Percentiles rank a stretch among this genome's conserved stretches.
Evolutionary conservation across 1,140 invertebrate species (phyloP).

Genomic region (Ctenoplectra terminalis): DNA sequence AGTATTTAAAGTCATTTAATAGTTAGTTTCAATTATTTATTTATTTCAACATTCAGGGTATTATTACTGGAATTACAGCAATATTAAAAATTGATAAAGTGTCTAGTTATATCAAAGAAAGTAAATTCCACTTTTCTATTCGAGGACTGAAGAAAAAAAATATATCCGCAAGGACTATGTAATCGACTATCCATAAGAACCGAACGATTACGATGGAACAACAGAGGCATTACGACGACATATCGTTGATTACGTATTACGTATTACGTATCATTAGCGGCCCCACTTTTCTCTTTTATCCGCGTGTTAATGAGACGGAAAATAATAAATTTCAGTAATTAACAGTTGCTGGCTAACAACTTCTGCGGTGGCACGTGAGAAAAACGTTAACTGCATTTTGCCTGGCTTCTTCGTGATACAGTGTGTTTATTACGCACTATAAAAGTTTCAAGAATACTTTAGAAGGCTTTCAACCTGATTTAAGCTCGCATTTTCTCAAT

Average conservation of each 20-base stretch:
- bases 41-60: too few relatives aligned
- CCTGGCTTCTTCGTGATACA: slow-evolving; percentile 22
- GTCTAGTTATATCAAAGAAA: too few relatives aligned
- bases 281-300: slow-evolving; percentile 29
- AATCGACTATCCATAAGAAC: not conserved
- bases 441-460: slow-evolving; percentile 19
- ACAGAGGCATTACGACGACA: slow-evolving; percentile 13
- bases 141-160: not conserved
- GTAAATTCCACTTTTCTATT: not conserved
- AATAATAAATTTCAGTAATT: slow-evolving; percentile 51
- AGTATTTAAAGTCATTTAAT: too few relatives aligned
- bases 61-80: too few relatives aligned
- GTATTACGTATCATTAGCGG: slow-evolving; percentile 20
- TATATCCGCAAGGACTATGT: too few relatives aligned
- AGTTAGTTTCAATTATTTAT: too few relatives aligned
- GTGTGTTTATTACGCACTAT: slow-evolving; percentile 36
- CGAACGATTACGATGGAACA: not conserved
- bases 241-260: slow-evolving; percentile 20
- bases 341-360: slow-evolving; percentile 29
- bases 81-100: not conserved
- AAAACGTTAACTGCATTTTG: slow-evolving; percentile 36
- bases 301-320: slow-evolving; percentile 24
- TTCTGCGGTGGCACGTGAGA: slow-evolving; percentile 55
- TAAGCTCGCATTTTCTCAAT: not conserved
- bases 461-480: not conserved